Evolutionary conservation across 2,888 invertebrate species (phyloP), one percentile per base, ranked within the genome.

Genomic region (Matsumyia berberina): DNA sequence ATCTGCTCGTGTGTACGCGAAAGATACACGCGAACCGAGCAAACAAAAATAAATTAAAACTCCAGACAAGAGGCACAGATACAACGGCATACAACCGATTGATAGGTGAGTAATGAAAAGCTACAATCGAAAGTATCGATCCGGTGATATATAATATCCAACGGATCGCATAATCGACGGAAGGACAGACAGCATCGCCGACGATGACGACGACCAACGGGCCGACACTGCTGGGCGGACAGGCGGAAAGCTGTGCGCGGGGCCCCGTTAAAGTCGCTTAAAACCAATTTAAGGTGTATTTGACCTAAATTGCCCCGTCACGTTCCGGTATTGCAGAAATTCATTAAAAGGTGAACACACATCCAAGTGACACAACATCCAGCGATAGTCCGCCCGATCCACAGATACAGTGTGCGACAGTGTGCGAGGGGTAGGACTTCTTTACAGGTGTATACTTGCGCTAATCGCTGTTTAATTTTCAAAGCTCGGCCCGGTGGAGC

Each of bases 281-380:
- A 85, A 74, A 85, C 78, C 72, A 73, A 79, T 81, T 87, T 87
- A 87, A 88, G 87, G 88, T 88, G 87, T 88, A 88, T 88, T 88
- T 88, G 88, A 88, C 88, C 88, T 74, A 88, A 88, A 88, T 88
- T 87, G 86, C 81, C 72, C 74, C 87, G 87, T 88, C 88, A 88
- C 88, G 88, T 88, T 88, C 88, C 88, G 88, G 88, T 87, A 87
- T 87, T 88, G 87, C 87, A 87, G 86, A 87, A 87, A 87, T 87
- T 86, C 85, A 86, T 86, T 87, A 82, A 79, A 86, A 86, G 86
- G 80, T 83, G 86, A 86, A 85, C 83, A 85, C 79, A 85, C 83
- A 76, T 82, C 73, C 64, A 78, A 87, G 64, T 86, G 86, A 86
- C 72, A 85, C 85, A 67, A 70, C 60, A 33, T 37, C 57, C 58